Evolutionary conservation across 2,113 vertebrate genomes (phyloP).

Genomic region (Larimichthys crocea): DNA sequence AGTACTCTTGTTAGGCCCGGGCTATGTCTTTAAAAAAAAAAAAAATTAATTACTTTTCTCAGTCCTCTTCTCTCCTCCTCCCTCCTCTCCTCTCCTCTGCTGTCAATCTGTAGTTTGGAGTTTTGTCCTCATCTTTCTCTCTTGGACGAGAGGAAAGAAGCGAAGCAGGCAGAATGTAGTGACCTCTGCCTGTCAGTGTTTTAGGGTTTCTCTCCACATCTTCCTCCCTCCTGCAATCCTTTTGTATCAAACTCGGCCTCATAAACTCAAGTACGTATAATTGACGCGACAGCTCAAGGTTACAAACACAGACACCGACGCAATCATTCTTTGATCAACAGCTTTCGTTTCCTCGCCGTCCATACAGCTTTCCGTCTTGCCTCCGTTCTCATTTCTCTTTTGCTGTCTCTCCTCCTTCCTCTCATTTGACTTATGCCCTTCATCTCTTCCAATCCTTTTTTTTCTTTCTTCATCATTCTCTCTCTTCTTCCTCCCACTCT

Average conservation of each 20-base stretch:
- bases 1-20: conserved; percentile 15
- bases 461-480: background rate
- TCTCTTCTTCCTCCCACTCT: background rate
- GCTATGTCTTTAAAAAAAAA: background rate
- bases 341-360: conserved; percentile 6
- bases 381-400: background rate
- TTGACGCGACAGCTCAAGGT: conserved; percentile 59
- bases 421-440: conserved; percentile 20
- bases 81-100: background rate
- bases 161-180: conserved; percentile 23
- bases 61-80: background rate
- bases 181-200: conserved; percentile 38
- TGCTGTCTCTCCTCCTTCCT: background rate
- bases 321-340: conserved; percentile 40
- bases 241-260: conserved; percentile 13
- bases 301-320: conserved; percentile 19
- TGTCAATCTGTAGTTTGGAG: conserved; percentile 11
- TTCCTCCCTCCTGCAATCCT: conserved; percentile 16
- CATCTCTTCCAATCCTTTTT: background rate
- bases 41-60: conserved; percentile 12
- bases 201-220: conserved; percentile 2
- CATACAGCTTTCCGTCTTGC: conserved; percentile 11
- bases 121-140: conserved; percentile 14
- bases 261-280: conserved; percentile 53
- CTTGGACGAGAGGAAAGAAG: background rate